Evolutionary conservation across 2,888 invertebrate genomes (phyloP), one percentile per base, ranked within the genome.

Genomic region (Crossocerus cetratus): DNA sequence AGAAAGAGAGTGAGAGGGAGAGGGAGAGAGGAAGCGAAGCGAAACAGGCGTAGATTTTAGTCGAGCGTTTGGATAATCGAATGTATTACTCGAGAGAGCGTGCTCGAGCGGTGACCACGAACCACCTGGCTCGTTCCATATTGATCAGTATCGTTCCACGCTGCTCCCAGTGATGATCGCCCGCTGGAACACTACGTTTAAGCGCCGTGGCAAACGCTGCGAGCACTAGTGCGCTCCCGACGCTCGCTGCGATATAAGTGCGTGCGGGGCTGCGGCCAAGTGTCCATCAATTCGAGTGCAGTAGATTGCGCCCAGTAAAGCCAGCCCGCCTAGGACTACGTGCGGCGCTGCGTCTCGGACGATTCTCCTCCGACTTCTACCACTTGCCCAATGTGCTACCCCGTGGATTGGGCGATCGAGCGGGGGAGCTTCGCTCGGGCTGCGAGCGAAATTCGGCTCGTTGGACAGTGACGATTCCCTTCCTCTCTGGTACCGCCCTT

Each of bases 261-360:
- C 74, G 68, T 74, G 75, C 56, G 58, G 57, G 72, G 72, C 65
- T 74, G 75, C 56, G 58, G 57, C 70, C 66, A 77, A 69, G 78
- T 68, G 71, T n/a, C n/a, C 76, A 75, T 75, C 79, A 80, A 77
- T 79, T 71, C 69, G 76, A 73, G 64, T 70, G 79, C 49, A 49
- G 3, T 65, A n/a, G 21, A 72, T 77, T 74, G 69, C 69, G 69
- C 43, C 74, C 65, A 68, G 67, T 72, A 55, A 55, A 13, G 59
- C 21, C 66, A 42, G 69, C 73, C 76, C 75, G n/a, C 63, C 73
- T 76, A 16, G 49, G 14, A n/a, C 49, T 49, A n/a, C n/a, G 8
- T 8, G 49, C 32, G 32, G 32, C 1, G 32, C 20, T 53, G 58
- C 57, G 64, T n/a, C 45, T 43, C 63, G 58, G 73, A 65, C 61